Base-by-base conservation (phyloP, 1,140 invertebrate species). In the Scaptomyza hsui region DNA sequence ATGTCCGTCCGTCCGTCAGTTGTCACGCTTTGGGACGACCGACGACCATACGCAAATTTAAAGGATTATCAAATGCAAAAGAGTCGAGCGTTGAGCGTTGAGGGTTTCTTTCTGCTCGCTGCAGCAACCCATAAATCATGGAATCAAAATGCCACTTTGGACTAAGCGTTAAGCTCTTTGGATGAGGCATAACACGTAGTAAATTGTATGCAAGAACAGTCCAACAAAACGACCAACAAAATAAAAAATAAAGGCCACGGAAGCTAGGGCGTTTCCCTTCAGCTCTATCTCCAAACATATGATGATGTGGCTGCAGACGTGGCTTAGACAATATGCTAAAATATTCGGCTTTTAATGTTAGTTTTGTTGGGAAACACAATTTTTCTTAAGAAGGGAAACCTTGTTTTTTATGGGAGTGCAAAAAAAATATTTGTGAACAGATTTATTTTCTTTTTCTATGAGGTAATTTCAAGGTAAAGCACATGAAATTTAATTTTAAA, bases 61-160 rank as follows among this genome's bases (percentile, higher is more conserved):
- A 63, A 74, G 78, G 78, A 81, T 81, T 81, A 81, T 73, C 74
- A 82, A 82, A 81, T 81, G 78, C 78, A 82, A 80, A 80, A 62
- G 57, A 72, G 16, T 32, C 51, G 51, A 35, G 51, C n/a, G 19
- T 55, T 19, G 61, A 12, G 62, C 12, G 12, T 0, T 12, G 53
- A 59, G 63, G 69, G 55, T 67, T 69, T 44, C n/a, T 19, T 37
- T 24, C 56, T 37, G n/a, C 32, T n/a, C 24, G 24, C 24, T n/a
- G 10, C 52, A 32, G 59, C 18, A 65, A 47, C 62, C 74, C 78
- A 81, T 81, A 81, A 81, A 81, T 81, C 78, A 81, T 82, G 78
- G 78, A 82, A 82, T 81, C 78, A 81, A 81, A 81, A 80, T 82
- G 78, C 69, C 78, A 78, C 78, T 72, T 77, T 72, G 60, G 72